Percentiles rank a stretch among this genome's conserved stretches.
These are phyloP conservation scores for Kryphioiulus occultus DNA, from an alignment of 2,888 invertebrate genomes.

Conservation along the genomic window DNA sequence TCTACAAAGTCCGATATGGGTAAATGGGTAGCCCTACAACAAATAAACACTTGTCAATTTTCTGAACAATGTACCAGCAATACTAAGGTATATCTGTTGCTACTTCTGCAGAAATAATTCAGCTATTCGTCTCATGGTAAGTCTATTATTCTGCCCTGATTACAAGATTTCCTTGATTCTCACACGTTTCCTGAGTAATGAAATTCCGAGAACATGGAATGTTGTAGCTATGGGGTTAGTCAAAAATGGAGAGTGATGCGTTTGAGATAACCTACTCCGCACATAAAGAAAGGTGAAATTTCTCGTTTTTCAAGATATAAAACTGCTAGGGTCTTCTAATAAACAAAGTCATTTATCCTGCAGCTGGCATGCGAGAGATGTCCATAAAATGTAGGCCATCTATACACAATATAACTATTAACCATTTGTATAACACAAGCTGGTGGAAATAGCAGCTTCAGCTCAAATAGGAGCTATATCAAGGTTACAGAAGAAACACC, in stretches of 20 bases:
- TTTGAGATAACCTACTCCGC: background rate
- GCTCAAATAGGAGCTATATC: background rate
- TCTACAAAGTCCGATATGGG: no score
- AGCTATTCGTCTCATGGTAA: background rate
- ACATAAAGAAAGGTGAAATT: background rate
- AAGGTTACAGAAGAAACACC: background rate
- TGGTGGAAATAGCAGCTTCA: background rate
- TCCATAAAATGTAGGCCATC: background rate
- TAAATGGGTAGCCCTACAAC: no score
- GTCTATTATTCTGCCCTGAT: background rate
- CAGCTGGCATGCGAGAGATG: conserved; percentile 31
- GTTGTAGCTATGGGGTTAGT: background rate
- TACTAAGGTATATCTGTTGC: background rate
- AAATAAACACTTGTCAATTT: no score
- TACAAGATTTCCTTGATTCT: background rate
- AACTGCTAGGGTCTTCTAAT: background rate
- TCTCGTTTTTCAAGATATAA: background rate
- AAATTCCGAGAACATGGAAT: background rate
- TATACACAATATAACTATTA: background rate
- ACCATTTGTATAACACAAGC: background rate
- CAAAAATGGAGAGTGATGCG: background rate
- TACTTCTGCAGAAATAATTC: background rate
- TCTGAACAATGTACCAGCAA: background rate
- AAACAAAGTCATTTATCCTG: background rate
- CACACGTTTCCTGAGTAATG: background rate